These are phyloP conservation scores for Aplocera efformata DNA, from an alignment of 2,888 invertebrate species.

Conservation along the genomic window DNA sequence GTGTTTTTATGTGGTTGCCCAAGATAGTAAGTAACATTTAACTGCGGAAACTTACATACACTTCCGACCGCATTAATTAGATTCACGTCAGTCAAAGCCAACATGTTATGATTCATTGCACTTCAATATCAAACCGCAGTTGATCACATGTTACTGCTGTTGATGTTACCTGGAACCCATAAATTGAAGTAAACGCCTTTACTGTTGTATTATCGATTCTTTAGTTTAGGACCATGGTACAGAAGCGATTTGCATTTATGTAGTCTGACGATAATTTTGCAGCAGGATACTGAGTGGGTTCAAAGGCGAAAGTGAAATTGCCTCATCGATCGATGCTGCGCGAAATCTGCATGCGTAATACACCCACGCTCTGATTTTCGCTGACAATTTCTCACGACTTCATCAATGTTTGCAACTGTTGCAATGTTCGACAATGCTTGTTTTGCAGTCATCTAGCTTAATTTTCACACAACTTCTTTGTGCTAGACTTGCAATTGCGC, in stretches of 20 bases:
- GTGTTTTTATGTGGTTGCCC: slow-evolving; percentile 13
- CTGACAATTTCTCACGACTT: slow-evolving; percentile 64
- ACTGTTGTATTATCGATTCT: too few relatives aligned
- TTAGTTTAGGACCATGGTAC: too few relatives aligned
- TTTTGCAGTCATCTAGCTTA: slow-evolving; percentile 48
- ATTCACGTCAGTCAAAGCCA: slow-evolving; percentile 39
- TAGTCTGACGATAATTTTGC: slow-evolving; percentile 8
- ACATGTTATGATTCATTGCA: slow-evolving; percentile 47
- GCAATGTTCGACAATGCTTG: slow-evolving; percentile 51
- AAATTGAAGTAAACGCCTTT: too few relatives aligned
- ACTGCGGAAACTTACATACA: slow-evolving; percentile 48
- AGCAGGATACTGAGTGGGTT: slow-evolving; percentile 39
- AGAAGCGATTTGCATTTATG: too few relatives aligned
- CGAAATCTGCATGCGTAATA: slow-evolving; percentile 60
- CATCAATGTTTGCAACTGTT: slow-evolving; percentile 47
- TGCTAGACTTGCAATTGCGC: slow-evolving; percentile 37
- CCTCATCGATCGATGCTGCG: slow-evolving; percentile 62
- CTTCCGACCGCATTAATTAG: slow-evolving; percentile 57
- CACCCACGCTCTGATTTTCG: slow-evolving; percentile 74
- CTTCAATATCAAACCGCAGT: slow-evolving; percentile 22
- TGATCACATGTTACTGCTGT: background rate
- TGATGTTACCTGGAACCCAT: background rate
- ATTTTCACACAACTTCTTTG: slow-evolving; percentile 61
- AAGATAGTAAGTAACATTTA: slow-evolving; percentile 45
- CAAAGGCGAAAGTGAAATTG: slow-evolving; percentile 65